A percentile compares a stretch with the other conserved stretches of the same genome.
These are phyloP conservation scores for Psix sp. DNA, from an alignment of 1,140 invertebrate species.

Conservation along the genomic window DNA sequence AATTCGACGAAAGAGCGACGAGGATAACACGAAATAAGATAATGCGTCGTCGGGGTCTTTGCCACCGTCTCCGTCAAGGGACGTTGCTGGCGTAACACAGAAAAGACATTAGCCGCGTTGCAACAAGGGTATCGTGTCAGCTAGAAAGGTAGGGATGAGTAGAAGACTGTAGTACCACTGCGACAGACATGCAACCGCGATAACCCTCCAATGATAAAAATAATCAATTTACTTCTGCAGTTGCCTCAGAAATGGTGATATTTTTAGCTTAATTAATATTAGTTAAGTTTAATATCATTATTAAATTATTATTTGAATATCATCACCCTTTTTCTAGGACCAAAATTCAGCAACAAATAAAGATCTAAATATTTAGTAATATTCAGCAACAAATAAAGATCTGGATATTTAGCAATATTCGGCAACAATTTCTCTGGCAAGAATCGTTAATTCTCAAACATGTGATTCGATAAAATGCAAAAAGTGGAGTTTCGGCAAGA, in stretches of 20 bases:
- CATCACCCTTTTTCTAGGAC: too few species aligned
- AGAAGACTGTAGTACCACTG: slow-evolving; percentile 28
- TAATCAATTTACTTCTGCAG: slow-evolving; percentile 39
- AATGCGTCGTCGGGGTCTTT: slow-evolving; percentile 64
- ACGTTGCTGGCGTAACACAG: slow-evolving; percentile 71
- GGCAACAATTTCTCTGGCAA: too few species aligned
- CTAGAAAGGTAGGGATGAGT: slow-evolving; percentile 50
- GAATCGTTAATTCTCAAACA: too few species aligned
- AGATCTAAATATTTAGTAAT: too few species aligned
- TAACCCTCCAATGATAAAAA: slow-evolving; percentile 58
- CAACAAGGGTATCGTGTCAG: slow-evolving; percentile 57
- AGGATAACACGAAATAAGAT: slow-evolving; percentile 70
- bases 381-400: too few species aligned
- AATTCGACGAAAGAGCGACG: slow-evolving; percentile 57
- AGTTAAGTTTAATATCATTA: too few species aligned
- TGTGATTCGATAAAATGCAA: slow-evolving; percentile 37
- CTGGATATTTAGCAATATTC: too few species aligned
- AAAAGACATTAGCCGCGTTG: slow-evolving; percentile 74
- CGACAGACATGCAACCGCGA: slow-evolving; percentile 51
- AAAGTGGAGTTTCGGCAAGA: slow-evolving; percentile 40
- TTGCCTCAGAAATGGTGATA: too few species aligned
- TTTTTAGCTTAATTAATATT: too few species aligned
- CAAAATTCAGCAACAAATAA: too few species aligned
- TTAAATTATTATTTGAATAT: too few species aligned
- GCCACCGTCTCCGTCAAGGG: slow-evolving; percentile 63